Conservation (phyloP, 2,113 vertebrate species). For the Aphelocoma coerulescens region DNA sequence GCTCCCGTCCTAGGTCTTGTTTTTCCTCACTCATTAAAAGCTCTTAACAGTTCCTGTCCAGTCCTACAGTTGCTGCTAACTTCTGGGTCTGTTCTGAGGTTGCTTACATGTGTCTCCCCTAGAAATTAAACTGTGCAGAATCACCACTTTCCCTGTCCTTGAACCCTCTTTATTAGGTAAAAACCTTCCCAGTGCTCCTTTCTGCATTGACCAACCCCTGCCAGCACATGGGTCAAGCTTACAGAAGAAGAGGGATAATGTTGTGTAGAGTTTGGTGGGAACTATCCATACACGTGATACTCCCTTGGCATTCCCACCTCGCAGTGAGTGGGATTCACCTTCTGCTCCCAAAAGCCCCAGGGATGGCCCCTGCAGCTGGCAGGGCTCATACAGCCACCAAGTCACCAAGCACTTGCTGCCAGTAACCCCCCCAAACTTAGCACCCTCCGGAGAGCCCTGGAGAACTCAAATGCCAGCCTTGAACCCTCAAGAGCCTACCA, state of each 20-base stretch:
- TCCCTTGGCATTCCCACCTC: background rate
- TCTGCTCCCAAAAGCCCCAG: background rate
- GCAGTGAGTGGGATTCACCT: background rate
- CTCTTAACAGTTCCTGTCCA: background rate
- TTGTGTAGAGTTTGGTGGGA: background rate
- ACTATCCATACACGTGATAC: rapidly evolving
- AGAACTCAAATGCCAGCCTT: background rate
- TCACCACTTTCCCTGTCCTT: background rate
- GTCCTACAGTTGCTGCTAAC: background rate
- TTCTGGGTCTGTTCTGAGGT: background rate
- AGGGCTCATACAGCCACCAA: background rate
- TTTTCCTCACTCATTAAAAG: background rate
- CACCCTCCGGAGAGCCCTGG: background rate
- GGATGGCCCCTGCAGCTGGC: background rate
- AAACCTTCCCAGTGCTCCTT: background rate
- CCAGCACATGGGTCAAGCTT: background rate
- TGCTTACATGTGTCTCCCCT: background rate
- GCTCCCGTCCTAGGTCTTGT: background rate
- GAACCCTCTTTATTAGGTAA: background rate
- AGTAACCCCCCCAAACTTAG: background rate
- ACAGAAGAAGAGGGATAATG: background rate
- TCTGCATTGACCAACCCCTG: background rate
- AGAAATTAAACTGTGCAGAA: background rate
- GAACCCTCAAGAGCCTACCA: background rate
- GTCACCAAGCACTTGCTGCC: background rate